Conservation (phyloP, 1,140 invertebrate species). For the Zaprionus africanus region DNA sequence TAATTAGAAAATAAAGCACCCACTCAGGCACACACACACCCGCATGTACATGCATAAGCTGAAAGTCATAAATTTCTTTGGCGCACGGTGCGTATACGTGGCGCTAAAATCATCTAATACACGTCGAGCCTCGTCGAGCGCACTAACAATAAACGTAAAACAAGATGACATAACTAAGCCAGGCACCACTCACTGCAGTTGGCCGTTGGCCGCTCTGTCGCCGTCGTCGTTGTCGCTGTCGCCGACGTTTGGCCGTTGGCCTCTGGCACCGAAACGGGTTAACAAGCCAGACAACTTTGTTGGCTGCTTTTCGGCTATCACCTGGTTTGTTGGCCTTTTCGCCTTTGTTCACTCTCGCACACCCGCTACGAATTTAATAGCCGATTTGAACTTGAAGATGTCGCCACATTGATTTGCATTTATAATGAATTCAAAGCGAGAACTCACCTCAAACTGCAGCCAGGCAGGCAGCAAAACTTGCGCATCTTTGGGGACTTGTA, state of each 20-base stretch:
- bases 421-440: slow-evolving; percentile 63
- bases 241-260: slow-evolving; percentile 35
- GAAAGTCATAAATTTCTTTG: slow-evolving; percentile 59
- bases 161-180: slow-evolving; percentile 33
- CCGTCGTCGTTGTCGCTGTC: neutral
- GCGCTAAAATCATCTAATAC: slow-evolving; percentile 42
- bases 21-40: slow-evolving; percentile 31
- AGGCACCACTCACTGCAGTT: slow-evolving; percentile 24
- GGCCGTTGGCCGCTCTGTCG: neutral
- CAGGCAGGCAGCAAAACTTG: slow-evolving; percentile 3
- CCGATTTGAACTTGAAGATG: slow-evolving; percentile 76
- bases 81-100: slow-evolving; percentile 63
- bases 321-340: slow-evolving; percentile 63
- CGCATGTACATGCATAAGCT: slow-evolving; percentile 19
- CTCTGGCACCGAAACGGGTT: slow-evolving; percentile 56
- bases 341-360: slow-evolving; percentile 37
- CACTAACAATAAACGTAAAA: slow-evolving; percentile 44
- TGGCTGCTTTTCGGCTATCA: slow-evolving; percentile 50
- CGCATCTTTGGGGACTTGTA: neutral
- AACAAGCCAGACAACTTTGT: slow-evolving; percentile 57
- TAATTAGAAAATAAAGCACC: slow-evolving; percentile 75
- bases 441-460: slow-evolving; percentile 21
- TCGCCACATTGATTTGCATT: slow-evolving; percentile 68
- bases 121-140: slow-evolving; percentile 5
- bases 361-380: slow-evolving; percentile 67